phyloP scores from a whole-genome alignment of 2,113 vertebrate species.

The Arvicanthis niloticus region DNA sequence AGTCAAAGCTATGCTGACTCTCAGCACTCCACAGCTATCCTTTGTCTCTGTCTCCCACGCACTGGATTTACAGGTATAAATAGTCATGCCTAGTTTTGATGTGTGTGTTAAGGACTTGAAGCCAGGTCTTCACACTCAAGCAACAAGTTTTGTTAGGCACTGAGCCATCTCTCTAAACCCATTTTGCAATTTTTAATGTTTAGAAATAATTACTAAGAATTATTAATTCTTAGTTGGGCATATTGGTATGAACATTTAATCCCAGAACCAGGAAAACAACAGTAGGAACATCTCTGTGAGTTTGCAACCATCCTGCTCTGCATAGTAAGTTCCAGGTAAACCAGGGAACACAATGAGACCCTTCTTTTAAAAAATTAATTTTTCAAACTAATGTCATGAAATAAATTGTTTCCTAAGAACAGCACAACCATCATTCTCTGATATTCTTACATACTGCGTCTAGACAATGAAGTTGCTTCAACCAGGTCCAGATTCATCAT shows the following conservation, averaged over 20 bases:
- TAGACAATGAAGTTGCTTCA: background rate
- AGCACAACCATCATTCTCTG: background rate
- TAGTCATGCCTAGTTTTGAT: background rate
- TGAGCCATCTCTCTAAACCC: background rate
- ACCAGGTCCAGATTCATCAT: background rate
- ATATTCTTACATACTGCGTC: background rate
- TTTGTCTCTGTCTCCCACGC: background rate
- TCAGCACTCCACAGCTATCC: background rate
- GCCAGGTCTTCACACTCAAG: background rate
- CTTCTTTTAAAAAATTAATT: background rate
- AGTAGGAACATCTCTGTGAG: background rate
- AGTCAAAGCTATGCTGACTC: background rate
- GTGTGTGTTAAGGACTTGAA: background rate
- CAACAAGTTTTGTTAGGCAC: background rate
- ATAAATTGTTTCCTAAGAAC: background rate
- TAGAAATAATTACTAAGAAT: background rate
- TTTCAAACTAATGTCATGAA: background rate
- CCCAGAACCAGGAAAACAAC: too few species aligned
- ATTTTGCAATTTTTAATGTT: slow-evolving; percentile 5
- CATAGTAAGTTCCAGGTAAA: background rate
- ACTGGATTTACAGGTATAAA: background rate
- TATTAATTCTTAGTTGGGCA: background rate
- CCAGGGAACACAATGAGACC: background rate
- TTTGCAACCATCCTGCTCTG: background rate
- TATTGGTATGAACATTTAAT: background rate